phyloP scores from a whole-genome alignment of 2,113 vertebrate species.

The Amphilophus citrinellus region DNA sequence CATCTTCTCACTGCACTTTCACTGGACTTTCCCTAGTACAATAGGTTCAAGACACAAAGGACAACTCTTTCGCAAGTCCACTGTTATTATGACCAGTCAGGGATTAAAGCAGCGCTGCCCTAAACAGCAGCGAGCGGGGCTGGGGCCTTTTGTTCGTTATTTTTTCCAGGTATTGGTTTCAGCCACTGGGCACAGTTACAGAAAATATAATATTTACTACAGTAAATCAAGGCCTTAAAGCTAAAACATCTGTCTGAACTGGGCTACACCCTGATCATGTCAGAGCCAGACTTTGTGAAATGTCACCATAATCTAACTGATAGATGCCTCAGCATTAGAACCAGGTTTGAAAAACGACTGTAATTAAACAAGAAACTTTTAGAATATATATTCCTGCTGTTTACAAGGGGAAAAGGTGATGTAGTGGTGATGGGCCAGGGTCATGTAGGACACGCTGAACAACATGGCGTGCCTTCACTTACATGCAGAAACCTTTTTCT shows the following conservation, averaged over 20 bases:
- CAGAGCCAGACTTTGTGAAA: slow-evolving; percentile 16
- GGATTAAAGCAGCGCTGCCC: neutral
- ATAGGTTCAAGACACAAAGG: slow-evolving; percentile 20
- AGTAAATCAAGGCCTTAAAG: neutral
- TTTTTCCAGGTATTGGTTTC: slow-evolving; percentile 15
- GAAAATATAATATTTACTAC: slow-evolving; percentile 17
- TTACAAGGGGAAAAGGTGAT: neutral
- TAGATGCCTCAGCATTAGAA: neutral
- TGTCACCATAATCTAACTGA: slow-evolving; percentile 7
- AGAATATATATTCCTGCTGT: neutral
- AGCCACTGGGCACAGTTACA: slow-evolving; percentile 17
- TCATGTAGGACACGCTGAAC: neutral
- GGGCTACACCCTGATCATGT: slow-evolving; percentile 17
- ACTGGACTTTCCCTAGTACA: slow-evolving; percentile 45
- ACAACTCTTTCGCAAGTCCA: slow-evolving; percentile 8
- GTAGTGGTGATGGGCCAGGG: neutral
- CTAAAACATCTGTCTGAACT: slow-evolving; percentile 2
- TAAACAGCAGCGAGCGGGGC: neutral
- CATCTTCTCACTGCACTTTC: slow-evolving; percentile 47
- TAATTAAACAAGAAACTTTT: neutral
- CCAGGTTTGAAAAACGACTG: neutral
- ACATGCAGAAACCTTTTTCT: neutral
- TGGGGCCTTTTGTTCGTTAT: slow-evolving; percentile 3
- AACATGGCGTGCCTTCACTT: neutral
- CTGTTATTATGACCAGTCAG: slow-evolving; percentile 6